Evolutionary conservation across 1,140 invertebrate species (phyloP).

Genomic region (Drosophila jambulina): DNA sequence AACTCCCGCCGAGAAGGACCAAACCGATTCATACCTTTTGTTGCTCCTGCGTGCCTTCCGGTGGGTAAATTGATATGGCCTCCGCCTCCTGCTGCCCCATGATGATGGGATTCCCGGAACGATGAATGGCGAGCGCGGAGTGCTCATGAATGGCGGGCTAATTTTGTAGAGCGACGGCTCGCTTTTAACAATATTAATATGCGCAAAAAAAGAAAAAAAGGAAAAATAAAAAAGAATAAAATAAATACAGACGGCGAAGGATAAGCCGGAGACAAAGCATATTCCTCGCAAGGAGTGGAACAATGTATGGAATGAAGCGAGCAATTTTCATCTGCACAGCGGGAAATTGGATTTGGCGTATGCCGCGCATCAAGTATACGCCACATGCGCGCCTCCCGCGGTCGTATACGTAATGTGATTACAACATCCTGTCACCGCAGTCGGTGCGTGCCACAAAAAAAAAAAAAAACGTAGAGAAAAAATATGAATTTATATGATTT

Average conservation of each 20-base stretch:
- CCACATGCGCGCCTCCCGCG: conserved; percentile 17
- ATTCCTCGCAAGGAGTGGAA: conserved; percentile 23
- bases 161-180: conserved; percentile 70
- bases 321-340: conserved; percentile 67
- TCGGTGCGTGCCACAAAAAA: conserved; percentile 42
- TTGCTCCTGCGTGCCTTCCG: conserved; percentile 66
- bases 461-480: conserved; percentile 13
- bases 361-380: conserved; percentile 11
- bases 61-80: conserved; percentile 75
- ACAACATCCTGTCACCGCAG: conserved; percentile 54
- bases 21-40: conserved; percentile 38
- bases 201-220: conserved; percentile 29
- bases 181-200: conserved; percentile 82
- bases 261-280: conserved; percentile 50
- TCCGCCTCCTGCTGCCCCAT: conserved; percentile 3
- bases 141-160: conserved; percentile 73
- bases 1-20: conserved; percentile 41
- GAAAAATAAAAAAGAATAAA: conserved; percentile 37
- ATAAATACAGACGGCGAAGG: conserved; percentile 62
- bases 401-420: conserved; percentile 75
- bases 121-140: conserved; percentile 17
- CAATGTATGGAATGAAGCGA: conserved; percentile 52
- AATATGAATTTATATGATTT: conserved; percentile 80
- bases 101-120: conserved; percentile 22
- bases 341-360: conserved; percentile 66